Evolutionary conservation across 2,888 invertebrate genomes (phyloP).

Genomic region (Sepiola atlantica): DNA sequence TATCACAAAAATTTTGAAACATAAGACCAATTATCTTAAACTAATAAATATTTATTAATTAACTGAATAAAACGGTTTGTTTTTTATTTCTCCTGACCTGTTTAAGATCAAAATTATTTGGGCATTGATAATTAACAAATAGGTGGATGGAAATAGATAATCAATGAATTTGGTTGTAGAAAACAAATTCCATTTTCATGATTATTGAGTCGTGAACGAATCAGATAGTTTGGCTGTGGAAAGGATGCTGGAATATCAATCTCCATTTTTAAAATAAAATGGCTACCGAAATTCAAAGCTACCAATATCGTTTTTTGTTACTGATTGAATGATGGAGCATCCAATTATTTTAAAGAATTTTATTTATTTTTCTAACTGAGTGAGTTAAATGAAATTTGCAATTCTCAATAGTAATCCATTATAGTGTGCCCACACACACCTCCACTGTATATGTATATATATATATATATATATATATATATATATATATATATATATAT

Average conservation of each 20-base stretch:
- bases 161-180: not conserved
- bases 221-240: not conserved
- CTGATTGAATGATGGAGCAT: not conserved
- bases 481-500: conserved; percentile 2
- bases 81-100: not conserved
- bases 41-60: not conserved
- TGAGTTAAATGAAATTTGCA: not conserved
- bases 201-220: not conserved
- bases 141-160: not conserved
- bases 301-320: not conserved
- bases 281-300: not conserved
- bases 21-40: not conserved
- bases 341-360: conserved; percentile 20
- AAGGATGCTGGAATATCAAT: conserved; percentile 15
- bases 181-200: conserved; percentile 2
- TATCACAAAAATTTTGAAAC: too few relatives aligned
- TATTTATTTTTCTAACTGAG: not conserved
- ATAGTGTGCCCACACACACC: not conserved
- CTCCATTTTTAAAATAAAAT: not conserved
- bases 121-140: not conserved
- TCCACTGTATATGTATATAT: not conserved
- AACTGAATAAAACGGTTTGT: not conserved
- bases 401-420: not conserved
- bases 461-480: not conserved
- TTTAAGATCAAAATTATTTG: not conserved